phyloP scores from a whole-genome alignment of 2,113 vertebrate species.

The Hylia prasina region DNA sequence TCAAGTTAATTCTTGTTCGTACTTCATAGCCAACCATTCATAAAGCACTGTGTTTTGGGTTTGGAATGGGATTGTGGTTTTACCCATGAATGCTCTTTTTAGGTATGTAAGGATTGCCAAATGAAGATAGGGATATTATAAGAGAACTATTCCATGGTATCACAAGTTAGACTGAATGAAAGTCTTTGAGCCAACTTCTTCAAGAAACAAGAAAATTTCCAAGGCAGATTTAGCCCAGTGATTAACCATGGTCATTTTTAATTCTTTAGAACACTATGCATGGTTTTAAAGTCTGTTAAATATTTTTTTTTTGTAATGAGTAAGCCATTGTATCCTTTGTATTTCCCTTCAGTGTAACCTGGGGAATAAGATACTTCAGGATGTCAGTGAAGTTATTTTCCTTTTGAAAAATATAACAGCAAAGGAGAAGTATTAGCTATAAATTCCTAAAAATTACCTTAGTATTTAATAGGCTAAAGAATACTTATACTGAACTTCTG shows the following conservation, averaged over 20 bases:
- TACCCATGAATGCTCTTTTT: not conserved
- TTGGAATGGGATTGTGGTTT: not conserved
- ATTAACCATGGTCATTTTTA: not conserved
- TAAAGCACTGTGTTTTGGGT: not conserved
- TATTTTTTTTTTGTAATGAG: not conserved
- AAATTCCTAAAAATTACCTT: not conserved
- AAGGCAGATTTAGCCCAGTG: not conserved
- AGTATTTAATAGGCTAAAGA: not conserved
- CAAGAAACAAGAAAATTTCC: not conserved
- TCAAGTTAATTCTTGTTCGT: conserved; percentile 33
- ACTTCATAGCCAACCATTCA: not conserved
- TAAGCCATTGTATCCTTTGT: conserved; percentile 10
- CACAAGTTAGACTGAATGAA: not conserved
- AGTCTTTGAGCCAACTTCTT: not conserved
- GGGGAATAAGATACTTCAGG: not conserved
- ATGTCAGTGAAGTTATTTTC: not conserved
- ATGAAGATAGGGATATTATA: not conserved
- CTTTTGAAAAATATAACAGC: not conserved
- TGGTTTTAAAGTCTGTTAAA: not conserved
- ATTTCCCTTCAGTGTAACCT: not conserved
- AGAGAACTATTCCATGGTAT: not conserved
- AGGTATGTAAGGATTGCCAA: conserved; percentile 39
- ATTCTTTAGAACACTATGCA: not conserved
- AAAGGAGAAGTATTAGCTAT: not conserved
- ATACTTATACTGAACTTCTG: not conserved